Evolutionary conservation across 2,797 vertebrate genomes (phyloP), one percentile per base, ranked within the genome.

Genomic region (Kryptolebias ocellatus): DNA sequence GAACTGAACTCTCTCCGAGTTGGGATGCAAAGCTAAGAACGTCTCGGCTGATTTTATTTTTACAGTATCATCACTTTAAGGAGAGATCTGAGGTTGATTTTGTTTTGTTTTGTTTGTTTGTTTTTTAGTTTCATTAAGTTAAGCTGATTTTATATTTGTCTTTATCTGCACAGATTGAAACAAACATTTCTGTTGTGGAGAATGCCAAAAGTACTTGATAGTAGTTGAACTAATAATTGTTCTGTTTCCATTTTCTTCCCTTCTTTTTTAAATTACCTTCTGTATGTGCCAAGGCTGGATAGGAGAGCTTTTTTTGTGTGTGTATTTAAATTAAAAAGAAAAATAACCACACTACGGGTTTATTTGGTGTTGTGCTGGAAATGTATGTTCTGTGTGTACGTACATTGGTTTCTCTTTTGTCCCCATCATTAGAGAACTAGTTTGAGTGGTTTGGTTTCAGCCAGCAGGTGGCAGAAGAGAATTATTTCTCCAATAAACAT

Each of bases 391-490:
- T 24, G 20, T 24, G 20, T 24, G 20, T 1, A 24, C 2, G 20
- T 24, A 24, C 20, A 39, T 39, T 10, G 37, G 37, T 39, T 39
- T 39, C 8, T 39, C 11, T 39, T 11, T 39, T 2, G 20, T 24
- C 20, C 20, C 20, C 20, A 24, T 24, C 20, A 24, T 24, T 24
- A 24, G 20, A 46, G 67, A 76, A 53, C 16, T 4, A 2, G 11
- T 17, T 7, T 8, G 6, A 58, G 9, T 61, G 28, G 4, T 80
- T 67, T 78, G 42, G 14, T 47, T 65, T 74, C 51, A 49, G 67
- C 34, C 92, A 92, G 44, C 63, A 89, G 91, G 81, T 89, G 90
- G 90, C 86, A 90, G 86, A 69, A 91, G 79, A 90, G 80, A 20
- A 27, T 78, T 31, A 28, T 50, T 80, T 71, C 6, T 76, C 67